Evolutionary conservation across 2,797 vertebrate species (phyloP), one percentile per base, ranked within the genome.

Genomic region (Hippopotamyrus pictus): DNA sequence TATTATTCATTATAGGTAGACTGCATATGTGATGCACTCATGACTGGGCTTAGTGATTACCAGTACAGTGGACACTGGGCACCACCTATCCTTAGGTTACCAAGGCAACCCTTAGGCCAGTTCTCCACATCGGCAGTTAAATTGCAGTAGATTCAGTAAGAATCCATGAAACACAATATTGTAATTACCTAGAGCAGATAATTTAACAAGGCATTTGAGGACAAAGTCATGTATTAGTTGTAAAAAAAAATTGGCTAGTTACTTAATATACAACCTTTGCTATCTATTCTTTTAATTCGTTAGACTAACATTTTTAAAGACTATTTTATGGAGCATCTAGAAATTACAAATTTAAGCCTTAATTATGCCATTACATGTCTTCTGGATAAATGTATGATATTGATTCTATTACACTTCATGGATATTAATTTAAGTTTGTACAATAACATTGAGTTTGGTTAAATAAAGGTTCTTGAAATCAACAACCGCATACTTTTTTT

Each of bases 51-150:
- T 22, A 86, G 46, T 29, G 4, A 86, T 19, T 29, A 1, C 84
- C 50, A 54, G 8, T 54, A 9, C 4, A 54, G 25, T 86, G 48
- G 48, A 25, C 29, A 59, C 11, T 37, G 25, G 17, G 33, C 22
- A 57, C 22, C 50, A 54, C 25, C 50, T 86, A 14, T 59, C 17
- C 85, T 51, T 19, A 17, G 29, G 50, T 86, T 86, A 57, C 50
- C 85, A 86, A 86, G 85, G 85, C 85, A 86, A 86, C 85, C 29
- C 53, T 86, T 54, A 59, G 33, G 25, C 50, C 29, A 59, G 29
- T 54, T 41, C 85, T n/a, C 50, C 3, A 7, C 12, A 57, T 86
- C 14, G 1, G 5, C 9, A n/a, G 44, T 48, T 14, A 44, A 50
- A 84, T n/a, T 84, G 5, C 82, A 84, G 73, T 17, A 79, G 37